Conservation (phyloP, 2,113 vertebrate genomes). For the Syngnathus typhle region DNA sequence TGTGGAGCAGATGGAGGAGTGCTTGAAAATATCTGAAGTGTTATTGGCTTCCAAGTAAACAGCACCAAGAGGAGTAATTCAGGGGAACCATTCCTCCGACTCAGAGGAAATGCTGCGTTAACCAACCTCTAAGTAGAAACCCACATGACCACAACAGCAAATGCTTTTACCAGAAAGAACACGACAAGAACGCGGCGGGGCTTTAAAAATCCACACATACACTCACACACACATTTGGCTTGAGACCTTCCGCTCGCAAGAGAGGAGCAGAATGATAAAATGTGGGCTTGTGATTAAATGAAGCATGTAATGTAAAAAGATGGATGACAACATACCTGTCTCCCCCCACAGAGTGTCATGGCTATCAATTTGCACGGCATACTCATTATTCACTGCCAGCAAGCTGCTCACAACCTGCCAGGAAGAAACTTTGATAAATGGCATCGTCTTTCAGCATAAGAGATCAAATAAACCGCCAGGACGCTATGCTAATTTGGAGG, state of each 20-base stretch:
- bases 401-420: constrained; percentile 85
- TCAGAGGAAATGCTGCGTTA: constrained; percentile 25
- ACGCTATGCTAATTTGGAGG: constrained; percentile 26
- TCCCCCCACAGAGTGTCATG: constrained; percentile 95
- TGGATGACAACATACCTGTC: constrained; percentile 82
- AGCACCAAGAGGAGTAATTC: constrained; percentile 29
- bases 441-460: constrained; percentile 21
- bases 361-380: constrained; percentile 81
- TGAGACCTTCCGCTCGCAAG: constrained; percentile 19
- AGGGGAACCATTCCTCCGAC: constrained; percentile 30
- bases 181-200: constrained; percentile 12
- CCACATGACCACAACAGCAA: constrained; percentile 29
- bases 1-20: constrained; percentile 21
- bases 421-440: constrained; percentile 63
- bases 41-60: constrained; percentile 24
- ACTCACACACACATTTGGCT: constrained; percentile 7
- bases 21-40: constrained; percentile 24
- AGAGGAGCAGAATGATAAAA: constrained; percentile 39
- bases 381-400: constrained; percentile 77
- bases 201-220: constrained; percentile 4
- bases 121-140: constrained; percentile 40
- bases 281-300: constrained; percentile 37
- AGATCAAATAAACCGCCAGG: constrained; percentile 39
- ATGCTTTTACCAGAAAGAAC: constrained; percentile 41
- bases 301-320: constrained; percentile 38